Evolutionary conservation across 2,113 vertebrate genomes (phyloP).

Genomic region (Empidonax alnorum): DNA sequence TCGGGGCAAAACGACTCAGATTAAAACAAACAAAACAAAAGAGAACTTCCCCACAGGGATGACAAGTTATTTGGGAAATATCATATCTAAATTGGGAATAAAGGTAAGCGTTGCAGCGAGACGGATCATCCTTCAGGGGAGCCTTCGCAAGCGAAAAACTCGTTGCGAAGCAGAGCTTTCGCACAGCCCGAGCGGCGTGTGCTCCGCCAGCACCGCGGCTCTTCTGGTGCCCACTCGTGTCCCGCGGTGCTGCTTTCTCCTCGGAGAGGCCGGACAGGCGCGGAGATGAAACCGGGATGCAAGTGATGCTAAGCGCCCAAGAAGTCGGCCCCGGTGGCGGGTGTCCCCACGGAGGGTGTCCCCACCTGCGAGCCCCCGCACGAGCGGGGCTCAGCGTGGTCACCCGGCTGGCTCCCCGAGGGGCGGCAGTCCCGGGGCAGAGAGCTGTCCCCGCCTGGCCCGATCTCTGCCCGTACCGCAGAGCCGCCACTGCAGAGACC

Average conservation of each 20-base stretch:
- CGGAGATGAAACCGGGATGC: rapidly evolving
- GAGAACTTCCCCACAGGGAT: not conserved
- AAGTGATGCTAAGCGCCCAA: not conserved
- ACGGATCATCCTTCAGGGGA: not conserved
- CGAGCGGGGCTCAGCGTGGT: not conserved
- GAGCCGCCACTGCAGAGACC: not conserved
- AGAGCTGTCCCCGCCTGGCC: not conserved
- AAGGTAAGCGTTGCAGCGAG: not conserved
- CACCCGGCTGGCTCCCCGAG: not conserved
- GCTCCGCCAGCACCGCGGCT: not conserved
- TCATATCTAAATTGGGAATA: not conserved
- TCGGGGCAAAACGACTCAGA: not conserved
- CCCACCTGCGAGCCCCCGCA: not conserved
- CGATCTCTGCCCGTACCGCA: not conserved
- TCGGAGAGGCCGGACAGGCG: not conserved
- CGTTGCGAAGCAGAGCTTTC: not conserved
- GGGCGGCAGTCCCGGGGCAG: not conserved
- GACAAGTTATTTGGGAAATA: not conserved
- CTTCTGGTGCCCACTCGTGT: not conserved
- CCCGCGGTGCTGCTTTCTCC: not conserved
- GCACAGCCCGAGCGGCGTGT: rapidly evolving
- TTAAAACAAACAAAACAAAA: not conserved
- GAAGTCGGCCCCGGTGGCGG: not conserved
- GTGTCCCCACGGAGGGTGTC: not conserved
- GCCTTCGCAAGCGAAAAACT: not conserved